Evolutionary conservation across 1,140 invertebrate genomes (phyloP), one percentile per base, ranked within the genome.

Genomic region (Branchinecta lindahli): DNA sequence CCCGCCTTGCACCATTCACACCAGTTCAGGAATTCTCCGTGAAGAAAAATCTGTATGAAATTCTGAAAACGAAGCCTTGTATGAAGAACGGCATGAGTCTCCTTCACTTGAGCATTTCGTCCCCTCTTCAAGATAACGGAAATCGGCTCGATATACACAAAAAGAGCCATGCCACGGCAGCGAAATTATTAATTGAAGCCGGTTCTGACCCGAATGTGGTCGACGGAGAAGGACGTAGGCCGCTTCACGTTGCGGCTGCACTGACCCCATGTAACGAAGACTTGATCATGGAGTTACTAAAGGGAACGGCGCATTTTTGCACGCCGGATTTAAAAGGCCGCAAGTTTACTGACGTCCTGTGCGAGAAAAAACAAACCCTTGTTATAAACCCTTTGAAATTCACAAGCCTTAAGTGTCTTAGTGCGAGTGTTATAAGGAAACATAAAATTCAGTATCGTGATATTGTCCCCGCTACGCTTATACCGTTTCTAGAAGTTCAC

Each of bases 251-350:
- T n/a, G 84, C 85, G 3, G 87, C 86, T 45, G 78, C 81, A 45
- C 81, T 73, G 75, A 70, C 78, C 75, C 85, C 85, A 7, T 10
- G 76, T 75, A 52, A 83, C 83, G 12, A 61, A 20, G 52, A 61
- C 15, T 81, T 94, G 12, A 84, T 89, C 0, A 81, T 83, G 71
- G 83, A 83, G 4, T 80, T 96, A 0, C 81, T 96, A 0, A 80
- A 85, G 5, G 81, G 85, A 74, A 92, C 91, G 44, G 90, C 90
- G 9, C 93, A 97, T 79, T 81, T 94, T 68, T 93, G 96, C 80
- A 83, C 85, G n/a, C 86, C 88, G 65, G 95, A 96, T 78, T 82
- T 84, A 72, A 81, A 86, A 47, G 87, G 87, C 20, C 84, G 88
- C 73, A 92, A 89, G 0, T 90, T 91, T 72, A 83, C 86, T 68